A percentile compares a stretch with the other conserved stretches of the same genome.
Conservation (phyloP, 2,797 vertebrate species). For the Vultur gryphus region DNA sequence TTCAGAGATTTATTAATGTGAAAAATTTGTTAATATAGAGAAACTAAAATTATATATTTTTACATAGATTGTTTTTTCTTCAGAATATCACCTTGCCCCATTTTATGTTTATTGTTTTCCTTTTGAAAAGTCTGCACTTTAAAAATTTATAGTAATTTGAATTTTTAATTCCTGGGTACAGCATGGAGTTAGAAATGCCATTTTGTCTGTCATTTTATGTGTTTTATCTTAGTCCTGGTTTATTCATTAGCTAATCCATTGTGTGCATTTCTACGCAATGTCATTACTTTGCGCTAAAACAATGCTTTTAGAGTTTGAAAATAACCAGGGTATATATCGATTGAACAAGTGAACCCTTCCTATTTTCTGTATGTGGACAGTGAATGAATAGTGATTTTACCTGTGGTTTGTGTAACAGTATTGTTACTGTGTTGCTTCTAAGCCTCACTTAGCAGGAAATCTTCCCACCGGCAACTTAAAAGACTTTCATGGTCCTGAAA, state of each 20-base stretch:
- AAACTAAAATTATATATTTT: background rate
- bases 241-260: background rate
- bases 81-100: background rate
- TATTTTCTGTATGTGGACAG: background rate
- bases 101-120: background rate
- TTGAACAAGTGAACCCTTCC: background rate
- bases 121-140: background rate
- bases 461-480: background rate
- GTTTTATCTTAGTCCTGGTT: background rate
- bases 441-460: background rate
- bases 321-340: background rate
- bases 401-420: background rate
- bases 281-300: background rate
- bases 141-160: background rate
- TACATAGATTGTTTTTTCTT: background rate
- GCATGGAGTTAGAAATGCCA: background rate
- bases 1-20: background rate
- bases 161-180: background rate
- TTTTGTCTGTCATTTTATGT: background rate
- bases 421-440: background rate
- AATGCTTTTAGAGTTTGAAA: background rate
- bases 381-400: background rate
- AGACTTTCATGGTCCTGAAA: background rate
- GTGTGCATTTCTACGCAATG: background rate
- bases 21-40: background rate